These are phyloP conservation scores for Pseudonaja textilis DNA, from an alignment of 2,113 vertebrate genomes.

Conservation along the genomic window DNA sequence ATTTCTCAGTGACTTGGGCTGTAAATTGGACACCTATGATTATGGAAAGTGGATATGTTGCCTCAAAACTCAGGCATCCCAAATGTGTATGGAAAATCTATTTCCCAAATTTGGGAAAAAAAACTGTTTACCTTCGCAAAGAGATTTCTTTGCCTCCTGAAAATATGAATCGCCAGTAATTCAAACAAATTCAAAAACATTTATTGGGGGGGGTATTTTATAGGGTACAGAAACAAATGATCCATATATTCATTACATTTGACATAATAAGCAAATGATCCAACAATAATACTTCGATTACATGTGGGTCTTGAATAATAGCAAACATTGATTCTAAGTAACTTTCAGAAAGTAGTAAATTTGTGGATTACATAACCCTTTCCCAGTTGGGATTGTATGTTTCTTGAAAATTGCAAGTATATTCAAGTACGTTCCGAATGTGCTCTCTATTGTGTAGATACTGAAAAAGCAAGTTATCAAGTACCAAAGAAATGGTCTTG, in stretches of 20 bases:
- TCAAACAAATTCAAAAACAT: background rate
- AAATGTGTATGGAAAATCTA: background rate
- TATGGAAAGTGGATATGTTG: background rate
- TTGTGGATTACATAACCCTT: background rate
- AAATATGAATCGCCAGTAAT: background rate
- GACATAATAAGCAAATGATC: background rate
- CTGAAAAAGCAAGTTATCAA: background rate
- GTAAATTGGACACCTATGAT: background rate
- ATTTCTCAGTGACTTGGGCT: background rate
- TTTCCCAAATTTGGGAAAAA: background rate
- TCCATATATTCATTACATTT: background rate
- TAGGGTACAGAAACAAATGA: background rate
- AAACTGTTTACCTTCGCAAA: background rate
- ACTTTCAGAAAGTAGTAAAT: background rate
- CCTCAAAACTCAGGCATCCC: background rate
- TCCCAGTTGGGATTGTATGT: background rate
- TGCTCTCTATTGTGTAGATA: background rate
- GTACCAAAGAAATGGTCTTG: background rate
- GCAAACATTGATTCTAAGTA: background rate
- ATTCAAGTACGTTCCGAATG: background rate
- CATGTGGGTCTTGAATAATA: background rate
- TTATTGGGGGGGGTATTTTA: background rate
- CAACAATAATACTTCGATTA: background rate
- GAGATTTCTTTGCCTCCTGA: background rate
- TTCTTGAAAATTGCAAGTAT: background rate